Percentiles rank a stretch among this genome's conserved stretches.
phyloP scores from a whole-genome alignment of 2,113 vertebrate species.

The Cavia porcellus region DNA sequence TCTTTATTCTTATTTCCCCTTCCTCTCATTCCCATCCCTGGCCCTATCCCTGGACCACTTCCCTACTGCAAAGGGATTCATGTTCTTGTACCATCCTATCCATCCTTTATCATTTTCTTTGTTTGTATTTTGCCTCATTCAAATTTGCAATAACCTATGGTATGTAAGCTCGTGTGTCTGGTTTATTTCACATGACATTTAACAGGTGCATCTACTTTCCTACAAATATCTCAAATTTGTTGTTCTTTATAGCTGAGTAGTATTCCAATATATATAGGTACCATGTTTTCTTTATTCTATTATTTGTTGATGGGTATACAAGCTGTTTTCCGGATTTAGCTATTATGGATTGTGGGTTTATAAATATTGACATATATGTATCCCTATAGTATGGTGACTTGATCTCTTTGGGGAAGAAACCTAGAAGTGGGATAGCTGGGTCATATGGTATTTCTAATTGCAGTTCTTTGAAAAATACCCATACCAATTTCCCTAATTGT shows the following conservation, averaged over 20 bases:
- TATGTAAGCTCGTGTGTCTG: background rate
- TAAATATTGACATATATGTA: too few species aligned
- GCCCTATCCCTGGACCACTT: background rate
- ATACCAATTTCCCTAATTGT: too few species aligned
- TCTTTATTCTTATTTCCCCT: background rate
- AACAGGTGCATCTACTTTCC: background rate
- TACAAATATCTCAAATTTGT: background rate
- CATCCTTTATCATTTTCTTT: background rate
- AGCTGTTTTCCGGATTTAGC: background rate
- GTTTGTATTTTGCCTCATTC: background rate
- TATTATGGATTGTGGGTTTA: too few species aligned
- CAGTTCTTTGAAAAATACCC: too few species aligned
- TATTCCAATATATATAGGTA: background rate
- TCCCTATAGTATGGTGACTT: too few species aligned
- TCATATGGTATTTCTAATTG: too few species aligned
- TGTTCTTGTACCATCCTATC: background rate
- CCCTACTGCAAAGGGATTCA: background rate
- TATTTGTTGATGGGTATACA: background rate
- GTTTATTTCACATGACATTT: background rate
- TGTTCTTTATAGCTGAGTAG: background rate
- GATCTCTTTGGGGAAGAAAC: too few species aligned
- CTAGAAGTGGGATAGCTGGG: too few species aligned
- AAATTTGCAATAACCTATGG: background rate
- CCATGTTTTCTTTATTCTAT: background rate
- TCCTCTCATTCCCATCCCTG: background rate